Conservation (phyloP, 2,797 vertebrate species). For the Garrulus glandarius region DNA sequence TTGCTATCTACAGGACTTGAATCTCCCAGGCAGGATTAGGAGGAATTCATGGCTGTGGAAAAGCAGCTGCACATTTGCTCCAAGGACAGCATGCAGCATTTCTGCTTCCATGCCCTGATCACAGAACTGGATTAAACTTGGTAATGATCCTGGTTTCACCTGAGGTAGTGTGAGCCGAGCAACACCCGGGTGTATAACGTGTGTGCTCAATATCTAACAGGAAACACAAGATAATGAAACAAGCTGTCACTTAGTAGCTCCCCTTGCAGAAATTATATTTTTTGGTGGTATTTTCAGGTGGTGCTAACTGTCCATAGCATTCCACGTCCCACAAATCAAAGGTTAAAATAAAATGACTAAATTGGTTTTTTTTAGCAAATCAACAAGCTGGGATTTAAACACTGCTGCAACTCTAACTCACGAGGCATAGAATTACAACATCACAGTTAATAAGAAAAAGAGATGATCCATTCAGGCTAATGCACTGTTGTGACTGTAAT, state of each 20-base stretch:
- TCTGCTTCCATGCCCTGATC: not conserved
- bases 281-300: rapidly evolving
- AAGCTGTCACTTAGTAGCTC: not conserved
- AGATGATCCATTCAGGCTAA: not conserved
- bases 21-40: not conserved
- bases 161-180: not conserved
- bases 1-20: not conserved
- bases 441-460: not conserved
- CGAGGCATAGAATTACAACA: not conserved
- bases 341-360: not conserved
- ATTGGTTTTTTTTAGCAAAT: not conserved
- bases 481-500: not conserved
- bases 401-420: not conserved
- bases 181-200: rapidly evolving
- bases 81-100: rapidly evolving
- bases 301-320: not conserved
- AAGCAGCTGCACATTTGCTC: not conserved
- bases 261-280: not conserved
- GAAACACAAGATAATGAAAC: not conserved
- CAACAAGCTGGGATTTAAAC: not conserved
- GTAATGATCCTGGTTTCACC: not conserved
- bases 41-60: not conserved
- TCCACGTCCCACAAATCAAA: not conserved
- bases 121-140: not conserved
- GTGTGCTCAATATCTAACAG: not conserved